Percentiles rank a stretch among this genome's conserved stretches.
Evolutionary conservation across 2,797 vertebrate species (phyloP).

Genomic region (Phylloscopus collybita): DNA sequence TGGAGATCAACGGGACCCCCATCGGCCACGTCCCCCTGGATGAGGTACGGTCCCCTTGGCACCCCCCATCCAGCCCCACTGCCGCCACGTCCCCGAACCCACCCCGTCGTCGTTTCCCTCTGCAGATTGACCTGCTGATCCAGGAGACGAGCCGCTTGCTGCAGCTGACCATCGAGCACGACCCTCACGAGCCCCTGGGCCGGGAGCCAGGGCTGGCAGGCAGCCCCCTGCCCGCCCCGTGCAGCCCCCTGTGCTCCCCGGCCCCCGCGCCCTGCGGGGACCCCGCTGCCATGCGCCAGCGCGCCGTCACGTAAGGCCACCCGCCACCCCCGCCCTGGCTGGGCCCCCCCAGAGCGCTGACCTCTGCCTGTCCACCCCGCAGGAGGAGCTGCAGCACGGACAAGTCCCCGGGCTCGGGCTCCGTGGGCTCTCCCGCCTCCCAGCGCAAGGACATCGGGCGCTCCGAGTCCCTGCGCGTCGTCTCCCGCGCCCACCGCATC

Average conservation of each 20-base stretch:
- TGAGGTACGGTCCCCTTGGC: conserved; percentile 78
- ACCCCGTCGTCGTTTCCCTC: neutral
- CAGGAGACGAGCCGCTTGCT: conserved; percentile 94
- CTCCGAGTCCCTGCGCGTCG: conserved; percentile 90
- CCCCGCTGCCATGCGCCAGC: conserved; percentile 67
- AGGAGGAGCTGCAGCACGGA: conserved; percentile 95
- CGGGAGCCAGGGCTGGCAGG: conserved; percentile 60
- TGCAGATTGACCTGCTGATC: conserved; percentile 92
- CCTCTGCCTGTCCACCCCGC: rapidly evolving
- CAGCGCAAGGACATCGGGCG: conserved; percentile 91
- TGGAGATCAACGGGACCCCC: conserved; percentile 97
- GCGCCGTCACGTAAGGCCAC: conserved; percentile 84
- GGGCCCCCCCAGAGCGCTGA: rapidly evolving
- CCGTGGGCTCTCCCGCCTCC: conserved; percentile 84
- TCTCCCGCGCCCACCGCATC: conserved; percentile 89
- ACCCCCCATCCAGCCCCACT: too few species aligned
- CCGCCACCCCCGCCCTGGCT: rapidly evolving
- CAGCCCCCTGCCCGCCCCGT: conserved; percentile 75
- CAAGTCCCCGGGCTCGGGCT: conserved; percentile 88
- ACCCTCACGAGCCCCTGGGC: conserved; percentile 83
- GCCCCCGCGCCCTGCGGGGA: conserved; percentile 79
- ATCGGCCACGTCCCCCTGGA: conserved; percentile 93
- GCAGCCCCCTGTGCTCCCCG: conserved; percentile 79
- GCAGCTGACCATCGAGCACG: conserved; percentile 95
- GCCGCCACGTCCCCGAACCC: rapidly evolving